These are phyloP conservation scores for Thomomys bottae DNA, from an alignment of 2,113 vertebrate genomes.

Conservation along the genomic window DNA sequence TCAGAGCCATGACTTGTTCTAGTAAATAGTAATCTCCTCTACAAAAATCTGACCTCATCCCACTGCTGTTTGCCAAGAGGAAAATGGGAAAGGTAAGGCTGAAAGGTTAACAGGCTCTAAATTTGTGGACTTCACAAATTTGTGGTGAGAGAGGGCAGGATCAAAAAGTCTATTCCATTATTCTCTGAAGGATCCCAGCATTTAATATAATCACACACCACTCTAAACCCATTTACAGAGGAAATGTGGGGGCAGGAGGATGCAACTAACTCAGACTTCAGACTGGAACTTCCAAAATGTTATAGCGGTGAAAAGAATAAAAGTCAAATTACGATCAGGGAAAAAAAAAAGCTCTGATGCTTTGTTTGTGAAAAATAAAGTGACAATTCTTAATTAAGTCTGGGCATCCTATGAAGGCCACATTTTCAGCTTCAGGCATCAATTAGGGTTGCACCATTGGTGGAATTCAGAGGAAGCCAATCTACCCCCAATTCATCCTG, in stretches of 20 bases:
- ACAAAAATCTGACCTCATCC: background rate
- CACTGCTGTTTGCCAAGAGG: background rate
- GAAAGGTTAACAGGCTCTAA: conserved; percentile 35
- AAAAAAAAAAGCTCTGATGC: conserved; percentile 21
- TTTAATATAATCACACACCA: conserved; percentile 33
- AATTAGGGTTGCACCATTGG: conserved; percentile 58
- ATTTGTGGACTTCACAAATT: conserved; percentile 46
- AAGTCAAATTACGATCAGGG: conserved; percentile 60
- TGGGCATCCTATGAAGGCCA: conserved; percentile 60
- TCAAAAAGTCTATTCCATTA: background rate
- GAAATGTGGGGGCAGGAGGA: conserved; percentile 46
- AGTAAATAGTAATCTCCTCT: background rate
- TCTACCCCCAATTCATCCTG: background rate
- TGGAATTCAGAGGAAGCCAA: conserved; percentile 41
- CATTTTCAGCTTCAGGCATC: conserved; percentile 32
- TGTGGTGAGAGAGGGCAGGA: background rate
- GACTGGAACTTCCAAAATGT: conserved; percentile 55
- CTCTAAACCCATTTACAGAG: conserved; percentile 51
- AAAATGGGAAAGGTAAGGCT: background rate
- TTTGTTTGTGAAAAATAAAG: conserved; percentile 69
- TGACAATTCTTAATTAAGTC: conserved; percentile 60
- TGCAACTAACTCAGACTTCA: conserved; percentile 26
- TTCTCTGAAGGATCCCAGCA: background rate
- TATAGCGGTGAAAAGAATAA: conserved; percentile 69
- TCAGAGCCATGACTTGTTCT: background rate